phyloP scores from a whole-genome alignment of 2,888 invertebrate genomes.

The Campaea margaritaria region DNA sequence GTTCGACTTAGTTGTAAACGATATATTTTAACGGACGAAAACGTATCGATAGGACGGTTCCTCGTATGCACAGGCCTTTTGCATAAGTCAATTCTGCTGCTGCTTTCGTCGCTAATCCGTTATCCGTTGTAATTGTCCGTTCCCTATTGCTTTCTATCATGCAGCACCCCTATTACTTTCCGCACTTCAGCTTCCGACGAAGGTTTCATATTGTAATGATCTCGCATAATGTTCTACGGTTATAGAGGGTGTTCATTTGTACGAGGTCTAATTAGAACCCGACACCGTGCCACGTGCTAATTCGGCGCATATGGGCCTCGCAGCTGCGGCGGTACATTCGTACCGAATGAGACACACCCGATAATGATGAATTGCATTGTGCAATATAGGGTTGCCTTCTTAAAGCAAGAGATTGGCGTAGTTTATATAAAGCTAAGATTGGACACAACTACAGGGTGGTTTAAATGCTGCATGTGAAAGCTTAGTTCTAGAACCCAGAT shows the following conservation, averaged over 20 bases:
- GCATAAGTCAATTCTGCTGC: no score
- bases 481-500: no score
- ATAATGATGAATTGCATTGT: slow-evolving; percentile 74
- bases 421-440: no score
- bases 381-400: slow-evolving; percentile 49
- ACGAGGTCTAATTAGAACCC: slow-evolving; percentile 32
- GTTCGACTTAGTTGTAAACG: no score
- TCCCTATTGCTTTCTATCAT: no score
- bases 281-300: slow-evolving; percentile 48
- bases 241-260: slow-evolving; percentile 22
- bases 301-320: slow-evolving; percentile 47
- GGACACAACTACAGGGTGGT: no score
- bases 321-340: slow-evolving; percentile 71
- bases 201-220: background rate
- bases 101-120: no score
- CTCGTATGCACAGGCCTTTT: no score
- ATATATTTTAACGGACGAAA: no score
- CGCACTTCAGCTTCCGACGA: background rate
- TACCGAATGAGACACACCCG: slow-evolving; percentile 64
- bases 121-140: no score
- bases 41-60: no score
- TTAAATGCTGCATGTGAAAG: no score
- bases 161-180: background rate
- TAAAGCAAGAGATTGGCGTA: background rate
- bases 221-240: background rate